A percentile compares a stretch with the other conserved stretches of the same genome.
Evolutionary conservation across 2,113 vertebrate species (phyloP).

Genomic region (Cygnus atratus): DNA sequence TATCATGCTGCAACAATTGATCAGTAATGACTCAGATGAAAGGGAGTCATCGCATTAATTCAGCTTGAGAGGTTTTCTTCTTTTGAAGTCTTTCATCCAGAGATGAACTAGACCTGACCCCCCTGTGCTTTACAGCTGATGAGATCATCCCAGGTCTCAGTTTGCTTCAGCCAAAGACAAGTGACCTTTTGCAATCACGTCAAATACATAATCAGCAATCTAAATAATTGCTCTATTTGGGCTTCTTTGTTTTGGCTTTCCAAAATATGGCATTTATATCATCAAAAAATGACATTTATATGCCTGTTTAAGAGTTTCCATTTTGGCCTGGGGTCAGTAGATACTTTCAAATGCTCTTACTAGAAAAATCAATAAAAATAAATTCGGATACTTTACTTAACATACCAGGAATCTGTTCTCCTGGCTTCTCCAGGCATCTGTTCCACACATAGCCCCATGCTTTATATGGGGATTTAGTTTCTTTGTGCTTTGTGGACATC

Average conservation of each 20-base stretch:
- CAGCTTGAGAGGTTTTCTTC: not conserved
- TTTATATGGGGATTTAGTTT: not conserved
- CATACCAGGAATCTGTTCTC: not conserved
- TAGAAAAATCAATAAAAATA: constrained; percentile 17
- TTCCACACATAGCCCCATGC: not conserved
- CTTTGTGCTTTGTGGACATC: not conserved
- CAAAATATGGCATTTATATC: not conserved
- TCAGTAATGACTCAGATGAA: constrained; percentile 9
- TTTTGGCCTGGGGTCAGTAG: constrained; percentile 19
- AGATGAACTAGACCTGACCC: constrained; percentile 30
- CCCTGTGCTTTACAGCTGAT: constrained; percentile 15
- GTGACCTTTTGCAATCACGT: not conserved
- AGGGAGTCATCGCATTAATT: constrained; percentile 3
- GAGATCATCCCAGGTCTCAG: constrained; percentile 47
- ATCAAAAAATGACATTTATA: constrained; percentile 32
- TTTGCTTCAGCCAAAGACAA: constrained; percentile 12
- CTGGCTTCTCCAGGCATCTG: not conserved
- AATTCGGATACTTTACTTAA: not conserved
- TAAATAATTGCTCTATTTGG: constrained; percentile 51
- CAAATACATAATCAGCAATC: constrained; percentile 33
- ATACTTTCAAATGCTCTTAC: not conserved
- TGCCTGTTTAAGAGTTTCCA: constrained; percentile 10
- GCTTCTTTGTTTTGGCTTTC: constrained; percentile 26
- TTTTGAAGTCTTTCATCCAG: not conserved
- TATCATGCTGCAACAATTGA: not conserved